A percentile compares a stretch with the other conserved stretches of the same genome.
phyloP scores from a whole-genome alignment of 2,888 invertebrate species.

The Penaeus monodon region DNA sequence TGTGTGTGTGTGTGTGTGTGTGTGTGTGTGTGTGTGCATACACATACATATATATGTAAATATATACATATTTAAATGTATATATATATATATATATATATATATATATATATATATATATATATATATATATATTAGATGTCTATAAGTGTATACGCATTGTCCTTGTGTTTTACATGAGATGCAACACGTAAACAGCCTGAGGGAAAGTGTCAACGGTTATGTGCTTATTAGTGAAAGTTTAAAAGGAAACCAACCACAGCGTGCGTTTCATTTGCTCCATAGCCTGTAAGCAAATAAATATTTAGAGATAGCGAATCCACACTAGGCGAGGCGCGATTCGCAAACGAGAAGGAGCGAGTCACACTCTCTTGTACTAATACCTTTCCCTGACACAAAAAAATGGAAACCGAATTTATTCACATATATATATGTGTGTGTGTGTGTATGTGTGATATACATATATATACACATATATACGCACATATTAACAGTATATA shows the following conservation, averaged over 20 bases:
- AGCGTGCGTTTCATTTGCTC: too few relatives aligned
- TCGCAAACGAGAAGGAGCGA: neutral
- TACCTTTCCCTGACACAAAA: neutral
- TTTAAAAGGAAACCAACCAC: too few relatives aligned
- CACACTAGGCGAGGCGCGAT: neutral
- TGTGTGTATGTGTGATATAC: constrained; percentile 2
- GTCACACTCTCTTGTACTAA: neutral
- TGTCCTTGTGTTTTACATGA: neutral
- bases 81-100: neutral
- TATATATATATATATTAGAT: constrained; percentile 2
- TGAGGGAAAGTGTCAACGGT: too few relatives aligned
- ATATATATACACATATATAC: neutral
- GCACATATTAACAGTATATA: neutral
- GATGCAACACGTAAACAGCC: neutral
- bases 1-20: too few relatives aligned
- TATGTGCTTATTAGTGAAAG: too few relatives aligned
- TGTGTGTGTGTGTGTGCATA: neutral
- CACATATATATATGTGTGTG: neutral
- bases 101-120: neutral
- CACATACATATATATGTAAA: neutral
- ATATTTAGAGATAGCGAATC: too few relatives aligned
- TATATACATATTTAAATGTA: neutral
- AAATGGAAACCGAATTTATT: neutral
- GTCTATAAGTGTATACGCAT: neutral
- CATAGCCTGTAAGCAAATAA: too few relatives aligned